These are phyloP conservation scores for Eurystomus gularis DNA, from an alignment of 2,113 vertebrate genomes.

Conservation along the genomic window DNA sequence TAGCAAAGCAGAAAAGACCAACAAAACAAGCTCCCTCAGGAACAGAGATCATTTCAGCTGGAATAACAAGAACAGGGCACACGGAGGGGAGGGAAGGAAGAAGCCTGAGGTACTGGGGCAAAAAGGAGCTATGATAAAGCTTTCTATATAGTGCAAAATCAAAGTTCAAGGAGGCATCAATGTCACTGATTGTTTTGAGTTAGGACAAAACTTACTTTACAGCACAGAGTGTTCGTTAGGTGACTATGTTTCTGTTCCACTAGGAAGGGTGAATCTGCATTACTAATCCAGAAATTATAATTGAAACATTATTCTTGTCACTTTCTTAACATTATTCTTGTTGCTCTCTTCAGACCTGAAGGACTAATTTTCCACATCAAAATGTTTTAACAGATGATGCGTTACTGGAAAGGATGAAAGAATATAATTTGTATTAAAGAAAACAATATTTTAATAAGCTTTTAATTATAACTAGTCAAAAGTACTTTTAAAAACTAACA, in stretches of 20 bases:
- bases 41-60: background rate
- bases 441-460: background rate
- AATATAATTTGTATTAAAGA: background rate
- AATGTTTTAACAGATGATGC: background rate
- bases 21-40: background rate
- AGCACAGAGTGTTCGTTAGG: background rate
- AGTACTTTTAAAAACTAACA: background rate
- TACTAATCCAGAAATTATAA: background rate
- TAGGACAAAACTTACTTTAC: background rate
- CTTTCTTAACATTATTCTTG: background rate
- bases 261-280: background rate
- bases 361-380: conserved; percentile 24
- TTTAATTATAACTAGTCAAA: background rate
- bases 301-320: background rate
- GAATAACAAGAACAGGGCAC: background rate
- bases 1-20: background rate
- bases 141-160: background rate
- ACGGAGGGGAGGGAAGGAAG: background rate
- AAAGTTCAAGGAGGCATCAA: background rate
- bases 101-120: background rate
- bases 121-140: background rate
- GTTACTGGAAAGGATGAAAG: background rate
- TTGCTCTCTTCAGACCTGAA: background rate
- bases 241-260: background rate
- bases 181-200: background rate